Evolutionary conservation across 2,113 vertebrate species (phyloP).

Genomic region (Campylomormyrus tamandua): DNA sequence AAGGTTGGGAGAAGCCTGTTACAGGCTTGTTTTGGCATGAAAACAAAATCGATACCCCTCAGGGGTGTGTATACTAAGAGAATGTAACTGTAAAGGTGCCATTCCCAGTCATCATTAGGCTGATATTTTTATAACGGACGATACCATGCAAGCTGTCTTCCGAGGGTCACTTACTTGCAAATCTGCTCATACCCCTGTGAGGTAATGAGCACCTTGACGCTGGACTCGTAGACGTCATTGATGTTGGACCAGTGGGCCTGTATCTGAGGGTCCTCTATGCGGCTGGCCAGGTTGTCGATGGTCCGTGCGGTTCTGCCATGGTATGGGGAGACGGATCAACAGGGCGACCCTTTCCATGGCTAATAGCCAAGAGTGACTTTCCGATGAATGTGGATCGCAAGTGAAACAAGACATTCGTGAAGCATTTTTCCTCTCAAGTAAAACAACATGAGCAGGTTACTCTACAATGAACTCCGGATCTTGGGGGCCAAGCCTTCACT

Average conservation of each 20-base stretch:
- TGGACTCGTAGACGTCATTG: conserved; percentile 94
- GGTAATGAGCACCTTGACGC: conserved; percentile 96
- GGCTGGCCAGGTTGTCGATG: conserved; percentile 88
- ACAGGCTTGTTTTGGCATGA: background rate
- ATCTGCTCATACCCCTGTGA: conserved; percentile 98
- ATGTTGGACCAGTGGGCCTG: conserved; percentile 99
- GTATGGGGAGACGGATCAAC: background rate
- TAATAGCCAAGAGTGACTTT: background rate
- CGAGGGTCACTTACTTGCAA: conserved; percentile 81
- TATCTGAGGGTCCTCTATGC: conserved; percentile 95
- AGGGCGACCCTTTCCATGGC: background rate
- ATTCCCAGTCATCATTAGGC: background rate
- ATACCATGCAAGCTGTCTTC: background rate
- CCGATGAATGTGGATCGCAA: background rate
- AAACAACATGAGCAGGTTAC: background rate
- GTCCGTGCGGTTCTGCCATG: conserved; percentile 79
- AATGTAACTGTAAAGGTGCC: background rate
- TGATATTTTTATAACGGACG: background rate
- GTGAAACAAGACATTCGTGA: background rate
- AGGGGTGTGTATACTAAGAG: background rate
- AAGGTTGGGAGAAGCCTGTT: background rate
- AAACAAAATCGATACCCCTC: background rate
- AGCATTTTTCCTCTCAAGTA: background rate
- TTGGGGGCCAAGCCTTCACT: background rate
- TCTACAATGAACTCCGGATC: background rate